A percentile compares a stretch with the other conserved stretches of the same genome.
phyloP scores from a whole-genome alignment of 2,888 invertebrate genomes.

The Trichopria drosophilae region DNA sequence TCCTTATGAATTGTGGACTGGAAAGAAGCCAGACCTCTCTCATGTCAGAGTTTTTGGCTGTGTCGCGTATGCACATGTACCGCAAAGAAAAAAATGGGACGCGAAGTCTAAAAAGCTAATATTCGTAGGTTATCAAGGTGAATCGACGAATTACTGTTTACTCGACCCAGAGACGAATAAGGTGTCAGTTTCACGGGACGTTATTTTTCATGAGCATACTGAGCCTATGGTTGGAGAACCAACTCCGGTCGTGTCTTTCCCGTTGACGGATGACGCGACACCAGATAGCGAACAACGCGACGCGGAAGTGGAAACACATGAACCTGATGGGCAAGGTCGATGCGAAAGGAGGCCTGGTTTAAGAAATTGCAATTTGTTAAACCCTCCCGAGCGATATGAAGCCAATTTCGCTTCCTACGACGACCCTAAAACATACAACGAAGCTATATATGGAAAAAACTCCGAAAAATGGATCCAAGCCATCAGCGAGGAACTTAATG shows the following conservation, averaged over 20 bases:
- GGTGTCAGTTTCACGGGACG: not conserved
- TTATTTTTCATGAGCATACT: not conserved
- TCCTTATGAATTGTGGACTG: slow-evolving; percentile 36
- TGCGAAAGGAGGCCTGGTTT: not conserved
- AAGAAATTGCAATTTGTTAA: not conserved
- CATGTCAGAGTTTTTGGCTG: slow-evolving; percentile 39
- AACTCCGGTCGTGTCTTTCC: not conserved
- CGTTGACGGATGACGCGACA: slow-evolving; percentile 1
- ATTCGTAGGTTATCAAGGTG: slow-evolving; percentile 35
- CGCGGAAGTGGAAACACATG: not conserved
- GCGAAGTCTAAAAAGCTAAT: slow-evolving; percentile 23
- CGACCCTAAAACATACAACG: slow-evolving; percentile 1
- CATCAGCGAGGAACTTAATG: not conserved
- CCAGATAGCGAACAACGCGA: not conserved
- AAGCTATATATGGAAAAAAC: not conserved
- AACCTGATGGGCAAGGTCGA: not conserved
- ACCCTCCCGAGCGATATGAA: not conserved
- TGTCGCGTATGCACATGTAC: slow-evolving; percentile 26
- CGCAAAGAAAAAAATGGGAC: slow-evolving; percentile 27
- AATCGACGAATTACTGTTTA: slow-evolving; percentile 34
- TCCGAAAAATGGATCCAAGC: too few relatives aligned
- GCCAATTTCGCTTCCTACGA: not conserved
- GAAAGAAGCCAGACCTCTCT: slow-evolving; percentile 33
- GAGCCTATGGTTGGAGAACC: not conserved
- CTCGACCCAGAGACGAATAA: slow-evolving; percentile 20